Conservation (phyloP, 1,140 invertebrate genomes). For the Neotoxoptera formosana region DNA sequence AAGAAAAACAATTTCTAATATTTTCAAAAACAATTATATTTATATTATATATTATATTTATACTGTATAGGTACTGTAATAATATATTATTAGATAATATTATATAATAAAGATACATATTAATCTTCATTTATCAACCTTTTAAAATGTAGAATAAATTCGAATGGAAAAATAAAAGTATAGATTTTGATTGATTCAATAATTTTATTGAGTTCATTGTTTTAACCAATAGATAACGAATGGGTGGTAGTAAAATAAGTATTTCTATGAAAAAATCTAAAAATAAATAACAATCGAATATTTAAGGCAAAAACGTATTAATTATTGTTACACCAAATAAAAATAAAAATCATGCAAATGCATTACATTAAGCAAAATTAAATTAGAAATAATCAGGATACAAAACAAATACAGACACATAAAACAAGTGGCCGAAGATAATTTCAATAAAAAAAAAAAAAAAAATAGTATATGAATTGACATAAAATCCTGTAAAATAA, state of each 20-base stretch:
- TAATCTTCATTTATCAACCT: background rate
- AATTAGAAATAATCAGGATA: background rate
- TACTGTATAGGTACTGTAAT: no score
- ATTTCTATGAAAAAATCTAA: background rate
- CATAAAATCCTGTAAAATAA: conserved; percentile 38
- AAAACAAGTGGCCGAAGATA: conserved; percentile 20
- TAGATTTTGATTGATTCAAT: background rate
- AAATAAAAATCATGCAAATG: conserved; percentile 33
- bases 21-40: background rate
- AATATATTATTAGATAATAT: background rate
- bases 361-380: conserved; percentile 31
- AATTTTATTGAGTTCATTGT: background rate
- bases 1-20: background rate
- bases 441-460: conserved; percentile 38
- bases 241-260: background rate
- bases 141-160: background rate
- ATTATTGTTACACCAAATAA: conserved; percentile 43
- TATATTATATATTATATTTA: background rate
- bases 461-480: conserved; percentile 16
- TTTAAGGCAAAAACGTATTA: background rate
- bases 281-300: background rate
- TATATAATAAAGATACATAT: background rate
- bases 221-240: background rate
- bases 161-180: no score
- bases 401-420: conserved; percentile 29